These are phyloP conservation scores for Mus minutoides DNA, from an alignment of 2,797 vertebrate genomes.

Conservation along the genomic window DNA sequence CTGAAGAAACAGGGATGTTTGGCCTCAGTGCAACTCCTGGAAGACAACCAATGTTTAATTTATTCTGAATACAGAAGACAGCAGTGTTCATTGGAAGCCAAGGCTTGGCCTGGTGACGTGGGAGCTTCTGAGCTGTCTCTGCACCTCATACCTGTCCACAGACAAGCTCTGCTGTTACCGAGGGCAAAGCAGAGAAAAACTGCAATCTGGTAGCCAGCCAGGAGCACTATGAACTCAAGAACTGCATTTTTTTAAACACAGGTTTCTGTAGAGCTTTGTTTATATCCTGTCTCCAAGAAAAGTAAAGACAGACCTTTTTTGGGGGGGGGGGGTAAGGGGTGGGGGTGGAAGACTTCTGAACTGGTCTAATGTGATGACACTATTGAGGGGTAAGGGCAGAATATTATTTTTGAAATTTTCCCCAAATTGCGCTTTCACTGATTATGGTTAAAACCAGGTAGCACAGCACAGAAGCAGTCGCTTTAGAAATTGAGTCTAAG, in stretches of 20 bases:
- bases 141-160: neutral
- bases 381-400: neutral
- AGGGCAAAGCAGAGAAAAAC: conserved; percentile 43
- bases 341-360: too few relatives aligned
- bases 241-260: conserved; percentile 17
- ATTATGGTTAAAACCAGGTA: conserved; percentile 3
- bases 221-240: neutral
- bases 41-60: conserved; percentile 61
- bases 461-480: neutral
- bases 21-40: conserved; percentile 42
- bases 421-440: neutral
- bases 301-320: neutral
- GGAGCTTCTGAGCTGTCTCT: conserved; percentile 14
- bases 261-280: conserved; percentile 48
- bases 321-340: neutral
- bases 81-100: conserved; percentile 47
- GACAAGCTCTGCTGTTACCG: conserved; percentile 18
- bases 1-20: conserved; percentile 68
- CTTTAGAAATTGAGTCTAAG: neutral
- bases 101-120: neutral
- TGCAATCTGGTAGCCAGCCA: conserved; percentile 3
- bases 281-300: conserved; percentile 35
- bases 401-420: neutral
- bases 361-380: neutral
- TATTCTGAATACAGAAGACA: conserved; percentile 62